These are phyloP conservation scores for Dufourea novaeangliae DNA, from an alignment of 1,140 invertebrate genomes.

Conservation along the genomic window DNA sequence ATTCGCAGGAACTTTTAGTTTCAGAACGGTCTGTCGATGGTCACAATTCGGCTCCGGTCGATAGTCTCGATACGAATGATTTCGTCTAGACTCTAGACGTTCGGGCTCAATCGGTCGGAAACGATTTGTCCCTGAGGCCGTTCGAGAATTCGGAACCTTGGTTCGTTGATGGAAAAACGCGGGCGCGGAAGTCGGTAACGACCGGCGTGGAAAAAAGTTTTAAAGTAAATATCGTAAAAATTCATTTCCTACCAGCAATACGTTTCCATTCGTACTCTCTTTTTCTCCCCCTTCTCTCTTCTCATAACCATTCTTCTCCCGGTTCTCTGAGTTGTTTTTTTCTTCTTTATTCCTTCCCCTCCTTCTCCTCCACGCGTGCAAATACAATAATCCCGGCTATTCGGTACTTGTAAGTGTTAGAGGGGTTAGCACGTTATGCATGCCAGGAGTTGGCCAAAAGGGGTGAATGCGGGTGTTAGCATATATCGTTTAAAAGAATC, in stretches of 20 bases:
- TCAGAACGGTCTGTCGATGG: neutral
- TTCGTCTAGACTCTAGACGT: slow-evolving; percentile 47
- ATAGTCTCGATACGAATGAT: slow-evolving; percentile 47
- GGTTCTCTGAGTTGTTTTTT: neutral
- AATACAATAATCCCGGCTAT: slow-evolving; percentile 63
- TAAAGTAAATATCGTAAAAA: slow-evolving; percentile 72
- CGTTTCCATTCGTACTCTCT: slow-evolving; percentile 62
- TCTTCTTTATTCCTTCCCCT: slow-evolving; percentile 29
- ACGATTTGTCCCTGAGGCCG: slow-evolving; percentile 56
- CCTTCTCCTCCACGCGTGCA: slow-evolving; percentile 21
- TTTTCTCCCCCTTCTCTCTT: neutral
- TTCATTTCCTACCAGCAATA: slow-evolving; percentile 69
- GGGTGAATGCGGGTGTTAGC: slow-evolving; percentile 58
- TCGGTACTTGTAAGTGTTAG: slow-evolving; percentile 61
- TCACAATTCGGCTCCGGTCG: neutral
- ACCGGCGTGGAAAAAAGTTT: slow-evolving; percentile 62
- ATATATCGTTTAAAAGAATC: slow-evolving; percentile 64
- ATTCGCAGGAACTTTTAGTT: slow-evolving; percentile 5
- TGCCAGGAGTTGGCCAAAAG: neutral
- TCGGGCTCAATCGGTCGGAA: slow-evolving; percentile 58
- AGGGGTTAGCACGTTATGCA: neutral
- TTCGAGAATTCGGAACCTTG: slow-evolving; percentile 46
- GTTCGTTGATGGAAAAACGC: slow-evolving; percentile 51
- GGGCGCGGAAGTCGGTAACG: slow-evolving; percentile 64
- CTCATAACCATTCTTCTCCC: too few relatives aligned